Evolutionary conservation across 1,140 invertebrate species (phyloP), one percentile per base, ranked within the genome.

Genomic region (Drosophila equinoxialis): DNA sequence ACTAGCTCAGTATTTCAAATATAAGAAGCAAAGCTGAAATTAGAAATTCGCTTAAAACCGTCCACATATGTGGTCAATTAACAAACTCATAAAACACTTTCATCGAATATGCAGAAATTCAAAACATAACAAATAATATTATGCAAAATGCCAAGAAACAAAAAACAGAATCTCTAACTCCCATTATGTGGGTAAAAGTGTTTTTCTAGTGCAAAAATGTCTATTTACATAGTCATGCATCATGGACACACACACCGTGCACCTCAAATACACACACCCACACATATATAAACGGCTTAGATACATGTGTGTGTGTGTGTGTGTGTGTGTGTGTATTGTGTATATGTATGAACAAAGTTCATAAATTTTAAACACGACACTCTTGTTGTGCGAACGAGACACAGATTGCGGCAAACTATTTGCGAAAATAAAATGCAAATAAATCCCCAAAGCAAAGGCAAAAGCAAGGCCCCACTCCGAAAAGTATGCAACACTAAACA

Each of bases 361-460:
- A 86, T 86, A 86, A 87, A 86, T 86, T 87, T 87, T 70, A 61
- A 74, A 77, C 67, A 68, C 78, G 69, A 80, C 74, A 80, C 74
- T 64, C 77, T 60, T 71, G 65, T 68, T 62, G 58, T 30, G 37
- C 11, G 64, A 71, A 64, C 33, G 67, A 68, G 81, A 67, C 83
- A 87, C 79, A 86, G 83, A 86, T 86, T 86, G 83, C 76, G 79
- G 83, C 83, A 86, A 86, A 86, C 82, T 86, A 86, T 79, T 86
- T 81, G 81, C 66, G 68, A 83, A 87, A 86, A 70, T 74, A 86
- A 85, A 86, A 86, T 86, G 83, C 83, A 87, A 86, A 86, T 86
- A 86, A 86, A 86, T 87, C 83, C 83, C 83, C 69, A 80, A 87
- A 76, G 81, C 69, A 81, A 81, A 70, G 54, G 83, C 83, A 65